phyloP scores from a whole-genome alignment of 1,140 invertebrate genomes.

The Piezodorus guildinii region DNA sequence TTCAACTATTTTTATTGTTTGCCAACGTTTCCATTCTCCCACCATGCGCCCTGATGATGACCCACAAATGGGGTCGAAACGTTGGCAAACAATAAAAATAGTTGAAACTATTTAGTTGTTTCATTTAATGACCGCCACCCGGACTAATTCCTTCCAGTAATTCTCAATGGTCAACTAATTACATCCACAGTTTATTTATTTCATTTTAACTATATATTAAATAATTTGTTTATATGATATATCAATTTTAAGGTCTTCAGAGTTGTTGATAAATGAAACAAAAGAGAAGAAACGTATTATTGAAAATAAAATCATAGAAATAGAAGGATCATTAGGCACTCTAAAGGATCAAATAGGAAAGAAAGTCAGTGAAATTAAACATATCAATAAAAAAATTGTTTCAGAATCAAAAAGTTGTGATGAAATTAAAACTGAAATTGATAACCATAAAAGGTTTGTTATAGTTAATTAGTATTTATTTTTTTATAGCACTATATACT shows the following conservation, averaged over 20 bases:
- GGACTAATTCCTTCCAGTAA: too few relatives aligned
- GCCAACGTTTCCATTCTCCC: too few relatives aligned
- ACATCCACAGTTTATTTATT: background rate
- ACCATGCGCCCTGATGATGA: too few relatives aligned
- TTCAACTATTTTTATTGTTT: too few relatives aligned
- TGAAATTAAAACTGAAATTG: slow-evolving; percentile 8
- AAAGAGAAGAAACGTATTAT: slow-evolving; percentile 5
- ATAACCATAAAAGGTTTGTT: slow-evolving; percentile 7
- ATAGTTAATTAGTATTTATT: background rate
- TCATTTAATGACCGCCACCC: too few relatives aligned
- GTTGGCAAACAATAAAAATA: too few relatives aligned
- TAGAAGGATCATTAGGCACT: background rate
- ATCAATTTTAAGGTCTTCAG: slow-evolving; percentile 3
- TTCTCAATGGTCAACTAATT: too few relatives aligned
- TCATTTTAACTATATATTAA: background rate
- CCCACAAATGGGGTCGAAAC: too few relatives aligned
- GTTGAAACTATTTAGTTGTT: too few relatives aligned
- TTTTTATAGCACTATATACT: too few relatives aligned
- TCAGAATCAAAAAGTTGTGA: slow-evolving; percentile 1
- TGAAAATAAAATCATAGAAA: background rate
- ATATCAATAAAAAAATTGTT: slow-evolving; percentile 11
- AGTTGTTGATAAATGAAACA: background rate
- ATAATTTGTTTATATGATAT: background rate
- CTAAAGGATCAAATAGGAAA: background rate
- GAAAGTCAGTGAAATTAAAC: slow-evolving; percentile 11